These are phyloP conservation scores for Equus quagga DNA, from an alignment of 2,113 vertebrate species.

Conservation along the genomic window DNA sequence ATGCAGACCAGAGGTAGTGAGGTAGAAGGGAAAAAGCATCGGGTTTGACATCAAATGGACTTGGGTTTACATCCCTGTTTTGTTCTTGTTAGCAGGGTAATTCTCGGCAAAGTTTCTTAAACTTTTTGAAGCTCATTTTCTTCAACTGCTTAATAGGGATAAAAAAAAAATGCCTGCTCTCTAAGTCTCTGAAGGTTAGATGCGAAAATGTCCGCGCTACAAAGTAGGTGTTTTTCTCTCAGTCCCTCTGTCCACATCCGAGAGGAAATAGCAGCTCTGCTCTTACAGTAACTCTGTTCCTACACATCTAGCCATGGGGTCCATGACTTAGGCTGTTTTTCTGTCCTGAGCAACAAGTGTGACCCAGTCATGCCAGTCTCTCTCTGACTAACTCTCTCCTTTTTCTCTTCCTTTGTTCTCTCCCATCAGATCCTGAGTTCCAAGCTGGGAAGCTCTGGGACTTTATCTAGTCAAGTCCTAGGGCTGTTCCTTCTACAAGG, in stretches of 20 bases:
- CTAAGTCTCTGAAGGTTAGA: background rate
- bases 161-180: background rate
- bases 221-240: background rate
- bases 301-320: background rate
- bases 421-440: background rate
- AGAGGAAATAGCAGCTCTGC: background rate
- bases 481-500: background rate
- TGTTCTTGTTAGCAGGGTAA: background rate
- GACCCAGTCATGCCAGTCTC: too few species aligned
- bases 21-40: background rate
- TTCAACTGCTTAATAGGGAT: background rate
- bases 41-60: background rate
- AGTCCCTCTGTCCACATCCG: background rate
- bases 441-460: background rate
- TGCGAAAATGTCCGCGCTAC: background rate
- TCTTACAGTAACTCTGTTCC: background rate
- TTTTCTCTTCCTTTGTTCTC: background rate
- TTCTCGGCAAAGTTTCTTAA: background rate
- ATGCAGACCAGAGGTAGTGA: background rate
- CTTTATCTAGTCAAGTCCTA: background rate
- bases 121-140: background rate
- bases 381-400: background rate
- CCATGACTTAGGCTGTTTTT: background rate
- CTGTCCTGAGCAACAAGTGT: background rate
- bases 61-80: background rate